Conservation (phyloP, 2,113 vertebrate genomes). For the Myocastor coypus region DNA sequence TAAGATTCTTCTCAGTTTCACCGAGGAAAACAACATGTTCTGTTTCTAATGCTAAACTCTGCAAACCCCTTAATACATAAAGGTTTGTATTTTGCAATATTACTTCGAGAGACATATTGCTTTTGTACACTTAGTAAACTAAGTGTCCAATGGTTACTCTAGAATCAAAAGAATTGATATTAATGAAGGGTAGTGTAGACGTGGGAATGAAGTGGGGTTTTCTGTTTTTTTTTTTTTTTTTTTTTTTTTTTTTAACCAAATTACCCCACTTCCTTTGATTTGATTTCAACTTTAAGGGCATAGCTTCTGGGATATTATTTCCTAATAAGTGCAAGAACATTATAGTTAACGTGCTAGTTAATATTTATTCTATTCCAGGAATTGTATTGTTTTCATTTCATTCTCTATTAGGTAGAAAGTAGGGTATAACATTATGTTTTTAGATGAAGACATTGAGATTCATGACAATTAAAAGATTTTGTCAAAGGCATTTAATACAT, state of each 20-base stretch:
- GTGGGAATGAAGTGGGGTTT: background rate
- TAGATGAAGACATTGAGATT: background rate
- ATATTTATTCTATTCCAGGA: background rate
- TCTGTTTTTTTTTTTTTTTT: too few species aligned
- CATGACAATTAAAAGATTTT: background rate
- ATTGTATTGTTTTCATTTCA: background rate
- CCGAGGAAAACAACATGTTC: background rate
- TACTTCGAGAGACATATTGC: background rate
- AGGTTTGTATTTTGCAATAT: constrained; percentile 10
- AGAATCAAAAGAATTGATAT: background rate
- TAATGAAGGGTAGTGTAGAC: background rate
- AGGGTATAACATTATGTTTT: background rate
- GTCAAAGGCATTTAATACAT: background rate
- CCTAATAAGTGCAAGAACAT: background rate
- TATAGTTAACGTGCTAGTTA: background rate
- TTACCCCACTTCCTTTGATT: background rate
- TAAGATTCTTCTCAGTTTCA: background rate
- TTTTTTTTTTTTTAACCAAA: background rate
- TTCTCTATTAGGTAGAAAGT: background rate
- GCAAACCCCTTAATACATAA: background rate
- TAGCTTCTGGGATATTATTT: background rate
- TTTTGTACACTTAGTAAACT: background rate
- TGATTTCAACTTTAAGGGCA: background rate
- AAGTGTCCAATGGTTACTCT: background rate
- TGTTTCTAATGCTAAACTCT: background rate